These are phyloP conservation scores for Gastrophryne carolinensis DNA, from an alignment of 2,797 vertebrate species.

Conservation along the genomic window DNA sequence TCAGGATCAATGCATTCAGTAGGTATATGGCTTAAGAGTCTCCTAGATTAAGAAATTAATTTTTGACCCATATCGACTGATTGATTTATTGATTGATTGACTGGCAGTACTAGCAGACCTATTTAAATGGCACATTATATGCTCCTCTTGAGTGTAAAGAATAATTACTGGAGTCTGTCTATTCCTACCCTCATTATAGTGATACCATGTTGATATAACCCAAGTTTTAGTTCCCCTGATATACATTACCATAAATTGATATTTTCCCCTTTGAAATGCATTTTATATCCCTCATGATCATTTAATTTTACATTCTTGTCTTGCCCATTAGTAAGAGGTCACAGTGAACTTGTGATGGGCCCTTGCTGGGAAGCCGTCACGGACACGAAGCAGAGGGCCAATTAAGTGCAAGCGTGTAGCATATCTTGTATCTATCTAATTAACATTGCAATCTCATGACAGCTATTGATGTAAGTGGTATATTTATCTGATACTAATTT, in stretches of 20 bases:
- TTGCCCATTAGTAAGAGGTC: conserved; percentile 4
- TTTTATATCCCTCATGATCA: conserved; percentile 20
- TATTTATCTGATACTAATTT: conserved; percentile 33
- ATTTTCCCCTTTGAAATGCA: conserved; percentile 2
- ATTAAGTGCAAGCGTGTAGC: conserved; percentile 14
- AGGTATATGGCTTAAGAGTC: no score
- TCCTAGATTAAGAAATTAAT: no score
- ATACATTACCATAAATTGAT: conserved; percentile 8
- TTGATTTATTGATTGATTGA: no score
- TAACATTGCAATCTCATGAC: conserved; percentile 25
- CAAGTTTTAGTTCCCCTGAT: background rate
- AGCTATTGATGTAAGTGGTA: conserved; percentile 24
- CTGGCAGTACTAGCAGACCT: no score
- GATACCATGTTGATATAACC: background rate
- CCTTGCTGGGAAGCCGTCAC: conserved; percentile 13
- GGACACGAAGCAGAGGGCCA: conserved; percentile 6
- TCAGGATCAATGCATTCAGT: no score
- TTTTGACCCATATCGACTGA: no score
- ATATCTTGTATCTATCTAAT: conserved; percentile 24
- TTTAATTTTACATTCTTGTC: conserved; percentile 21
- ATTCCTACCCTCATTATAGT: background rate
- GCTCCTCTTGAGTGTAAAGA: no score
- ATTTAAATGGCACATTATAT: no score
- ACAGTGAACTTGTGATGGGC: conserved; percentile 12
- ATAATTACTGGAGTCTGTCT: background rate